Conservation (phyloP, 2,113 vertebrate species). For the Menura novaehollandiae region DNA sequence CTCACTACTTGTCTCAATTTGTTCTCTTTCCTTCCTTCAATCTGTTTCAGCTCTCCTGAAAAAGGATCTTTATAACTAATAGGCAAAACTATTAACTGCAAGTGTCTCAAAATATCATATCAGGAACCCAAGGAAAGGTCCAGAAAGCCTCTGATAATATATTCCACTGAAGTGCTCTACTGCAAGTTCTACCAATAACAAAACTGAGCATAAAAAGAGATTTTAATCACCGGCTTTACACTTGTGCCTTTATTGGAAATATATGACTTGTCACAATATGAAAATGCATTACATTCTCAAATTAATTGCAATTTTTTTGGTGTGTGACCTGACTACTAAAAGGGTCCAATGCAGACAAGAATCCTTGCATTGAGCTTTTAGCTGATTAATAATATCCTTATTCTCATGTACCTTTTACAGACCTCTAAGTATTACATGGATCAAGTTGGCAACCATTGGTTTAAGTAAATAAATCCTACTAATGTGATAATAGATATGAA, state of each 20-base stretch:
- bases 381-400: background rate
- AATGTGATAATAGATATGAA: background rate
- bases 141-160: background rate
- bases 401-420: background rate
- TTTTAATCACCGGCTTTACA: background rate
- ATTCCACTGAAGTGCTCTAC: background rate
- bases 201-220: background rate
- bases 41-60: background rate
- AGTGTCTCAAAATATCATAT: background rate
- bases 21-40: background rate
- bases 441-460: background rate
- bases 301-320: background rate
- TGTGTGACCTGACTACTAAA: background rate
- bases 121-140: background rate
- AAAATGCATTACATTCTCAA: background rate
- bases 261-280: background rate
- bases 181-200: background rate
- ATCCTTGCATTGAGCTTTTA: background rate
- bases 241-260: background rate
- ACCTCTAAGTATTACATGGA: background rate
- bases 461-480: background rate
- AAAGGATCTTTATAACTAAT: background rate
- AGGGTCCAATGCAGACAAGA: background rate
- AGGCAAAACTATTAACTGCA: background rate
- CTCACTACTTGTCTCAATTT: background rate